Evolutionary conservation across 2,888 invertebrate genomes (phyloP).

Genomic region (Campopleginae sp.): DNA sequence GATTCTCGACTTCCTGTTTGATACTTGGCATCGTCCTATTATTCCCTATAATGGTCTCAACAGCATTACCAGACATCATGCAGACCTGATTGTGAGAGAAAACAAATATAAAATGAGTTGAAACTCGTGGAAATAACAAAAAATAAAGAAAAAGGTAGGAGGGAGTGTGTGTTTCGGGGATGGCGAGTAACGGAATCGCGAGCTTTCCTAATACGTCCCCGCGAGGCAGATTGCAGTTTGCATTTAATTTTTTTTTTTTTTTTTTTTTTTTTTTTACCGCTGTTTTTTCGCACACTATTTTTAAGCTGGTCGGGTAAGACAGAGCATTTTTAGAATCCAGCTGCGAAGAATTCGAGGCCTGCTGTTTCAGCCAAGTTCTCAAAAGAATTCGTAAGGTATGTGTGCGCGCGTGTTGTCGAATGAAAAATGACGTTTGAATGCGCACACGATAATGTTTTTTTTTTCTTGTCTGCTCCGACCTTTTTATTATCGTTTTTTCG

Average conservation of each 20-base stretch:
- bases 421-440: conserved; percentile 33
- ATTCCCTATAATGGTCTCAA: conserved; percentile 81
- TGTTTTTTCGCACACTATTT: conserved; percentile 77
- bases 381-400: conserved; percentile 10
- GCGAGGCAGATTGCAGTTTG: neutral
- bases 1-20: conserved; percentile 87
- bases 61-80: conserved; percentile 87
- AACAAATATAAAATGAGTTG: conserved; percentile 12
- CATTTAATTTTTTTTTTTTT: conserved; percentile 65
- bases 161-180: neutral
- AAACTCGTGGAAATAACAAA: too few relatives aligned
- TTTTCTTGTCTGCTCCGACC: conserved; percentile 21
- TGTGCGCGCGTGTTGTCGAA: neutral
- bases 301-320: conserved; percentile 76
- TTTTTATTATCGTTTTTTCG: conserved; percentile 24
- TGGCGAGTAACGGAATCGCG: neutral
- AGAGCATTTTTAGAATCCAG: conserved; percentile 81
- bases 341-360: conserved; percentile 73
- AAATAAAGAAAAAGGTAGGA: neutral
- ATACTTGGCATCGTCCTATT: conserved; percentile 84
- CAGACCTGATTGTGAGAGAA: conserved; percentile 86
- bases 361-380: conserved; percentile 34
- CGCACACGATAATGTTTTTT: conserved; percentile 11
- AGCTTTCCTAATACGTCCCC: conserved; percentile 66
- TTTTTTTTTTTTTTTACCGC: conserved; percentile 70